Conservation (phyloP, 2,888 invertebrate genomes). For the Agrotis clavis region DNA sequence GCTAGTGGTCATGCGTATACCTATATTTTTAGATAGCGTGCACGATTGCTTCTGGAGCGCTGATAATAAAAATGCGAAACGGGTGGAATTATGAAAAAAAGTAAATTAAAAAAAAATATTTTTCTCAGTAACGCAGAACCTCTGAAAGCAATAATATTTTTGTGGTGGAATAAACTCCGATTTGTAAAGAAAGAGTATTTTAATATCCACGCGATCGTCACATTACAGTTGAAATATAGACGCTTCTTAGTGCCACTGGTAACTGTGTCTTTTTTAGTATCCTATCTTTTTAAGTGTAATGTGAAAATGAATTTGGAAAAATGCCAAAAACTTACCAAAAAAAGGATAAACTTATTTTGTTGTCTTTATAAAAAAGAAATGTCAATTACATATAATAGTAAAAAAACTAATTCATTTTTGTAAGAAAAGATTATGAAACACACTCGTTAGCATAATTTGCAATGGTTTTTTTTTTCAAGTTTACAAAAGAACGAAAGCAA, state of each 20-base stretch:
- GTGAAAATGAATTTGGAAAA: constrained; percentile 36
- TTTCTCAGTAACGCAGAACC: constrained; percentile 85
- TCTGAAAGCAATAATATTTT: constrained; percentile 90
- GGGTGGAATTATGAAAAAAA: constrained; percentile 68
- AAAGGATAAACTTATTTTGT: neutral
- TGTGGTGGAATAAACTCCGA: constrained; percentile 83
- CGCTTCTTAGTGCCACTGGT: constrained; percentile 83
- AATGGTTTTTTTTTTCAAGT: constrained; percentile 23
- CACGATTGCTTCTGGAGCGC: constrained; percentile 88
- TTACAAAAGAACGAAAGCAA: constrained; percentile 41
- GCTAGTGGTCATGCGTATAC: constrained; percentile 89
- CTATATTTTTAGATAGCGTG: constrained; percentile 89
- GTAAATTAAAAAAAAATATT: constrained; percentile 79
- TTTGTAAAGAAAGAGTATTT: constrained; percentile 86
- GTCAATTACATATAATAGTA: constrained; percentile 59
- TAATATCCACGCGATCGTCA: constrained; percentile 87
- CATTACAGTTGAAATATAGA: constrained; percentile 76
- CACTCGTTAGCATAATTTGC: constrained; percentile 14
- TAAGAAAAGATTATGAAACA: constrained; percentile 34
- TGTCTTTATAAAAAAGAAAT: constrained; percentile 38
- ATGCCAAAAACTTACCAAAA: constrained; percentile 40
- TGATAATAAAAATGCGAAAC: constrained; percentile 71
- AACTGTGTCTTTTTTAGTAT: constrained; percentile 76
- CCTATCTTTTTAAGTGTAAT: constrained; percentile 24
- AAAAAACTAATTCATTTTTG: constrained; percentile 41